Percentiles rank a stretch among this genome's conserved stretches.
phyloP scores from a whole-genome alignment of 2,797 vertebrate species.

The Atherinosoma microstoma region DNA sequence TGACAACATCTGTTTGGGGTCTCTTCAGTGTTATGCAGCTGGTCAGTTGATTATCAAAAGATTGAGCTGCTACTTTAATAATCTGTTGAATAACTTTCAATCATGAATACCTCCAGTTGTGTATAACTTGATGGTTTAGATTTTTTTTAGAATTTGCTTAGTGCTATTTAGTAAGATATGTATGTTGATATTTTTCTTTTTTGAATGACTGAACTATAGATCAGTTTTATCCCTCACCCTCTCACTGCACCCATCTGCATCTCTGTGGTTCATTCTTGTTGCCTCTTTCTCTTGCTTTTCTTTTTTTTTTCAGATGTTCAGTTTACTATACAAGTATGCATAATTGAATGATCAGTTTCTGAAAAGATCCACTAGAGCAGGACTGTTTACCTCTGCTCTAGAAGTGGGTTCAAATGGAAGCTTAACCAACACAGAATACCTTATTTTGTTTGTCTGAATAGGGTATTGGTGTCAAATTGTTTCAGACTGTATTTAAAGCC shows the following conservation, averaged over 20 bases:
- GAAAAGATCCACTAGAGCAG: not conserved
- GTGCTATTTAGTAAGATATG: not conserved
- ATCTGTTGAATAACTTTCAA: not conserved
- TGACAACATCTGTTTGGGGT: no score
- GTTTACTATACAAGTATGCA: not conserved
- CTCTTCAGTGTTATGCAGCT: no score
- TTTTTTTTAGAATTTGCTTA: not conserved
- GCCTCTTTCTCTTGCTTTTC: not conserved
- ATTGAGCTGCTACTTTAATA: not conserved
- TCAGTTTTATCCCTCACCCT: not conserved
- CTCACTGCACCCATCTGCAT: not conserved
- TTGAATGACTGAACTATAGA: no score
- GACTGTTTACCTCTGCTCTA: not conserved
- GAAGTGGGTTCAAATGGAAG: not conserved
- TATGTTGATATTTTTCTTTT: no score
- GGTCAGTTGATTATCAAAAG: no score
- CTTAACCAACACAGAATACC: not conserved
- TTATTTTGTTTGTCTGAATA: not conserved
- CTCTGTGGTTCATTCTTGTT: not conserved
- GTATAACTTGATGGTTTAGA: no score
- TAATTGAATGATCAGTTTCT: not conserved
- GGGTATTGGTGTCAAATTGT: not conserved
- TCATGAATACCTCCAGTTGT: no score
- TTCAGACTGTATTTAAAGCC: not conserved
- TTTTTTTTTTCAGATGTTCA: not conserved